These are phyloP conservation scores for Aelia acuminata DNA, from an alignment of 2,888 invertebrate genomes.

Conservation along the genomic window DNA sequence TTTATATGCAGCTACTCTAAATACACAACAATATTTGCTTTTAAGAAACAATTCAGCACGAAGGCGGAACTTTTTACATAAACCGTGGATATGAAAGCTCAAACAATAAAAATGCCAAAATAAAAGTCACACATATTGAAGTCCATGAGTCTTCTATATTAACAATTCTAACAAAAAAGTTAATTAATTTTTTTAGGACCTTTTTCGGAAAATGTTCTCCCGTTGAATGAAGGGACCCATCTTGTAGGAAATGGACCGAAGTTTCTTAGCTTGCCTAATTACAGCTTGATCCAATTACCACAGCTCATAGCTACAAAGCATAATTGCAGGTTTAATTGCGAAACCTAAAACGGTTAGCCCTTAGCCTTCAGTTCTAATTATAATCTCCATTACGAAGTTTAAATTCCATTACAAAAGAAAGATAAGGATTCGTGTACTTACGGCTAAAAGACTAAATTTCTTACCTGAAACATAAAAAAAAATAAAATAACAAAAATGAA, in stretches of 20 bases:
- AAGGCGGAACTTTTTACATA: neutral
- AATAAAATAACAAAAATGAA: neutral
- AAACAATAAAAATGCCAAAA: too few species aligned
- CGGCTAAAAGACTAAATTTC: neutral
- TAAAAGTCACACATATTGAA: neutral
- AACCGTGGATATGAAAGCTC: too few species aligned
- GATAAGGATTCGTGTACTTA: neutral
- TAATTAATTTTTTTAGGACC: neutral
- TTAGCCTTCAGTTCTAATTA: neutral
- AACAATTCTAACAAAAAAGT: neutral
- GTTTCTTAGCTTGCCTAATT: constrained; percentile 27
- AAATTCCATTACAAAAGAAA: neutral
- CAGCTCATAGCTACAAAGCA: constrained; percentile 6
- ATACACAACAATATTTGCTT: too few species aligned
- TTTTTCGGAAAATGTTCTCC: neutral
- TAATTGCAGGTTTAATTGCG: constrained; percentile 45
- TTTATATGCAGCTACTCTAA: too few species aligned
- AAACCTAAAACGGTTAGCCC: constrained; percentile 25
- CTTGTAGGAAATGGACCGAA: neutral
- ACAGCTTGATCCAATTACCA: constrained; percentile 30
- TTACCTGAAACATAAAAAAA: neutral
- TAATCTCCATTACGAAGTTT: constrained; percentile 1
- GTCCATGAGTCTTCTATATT: neutral
- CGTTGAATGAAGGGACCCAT: neutral
- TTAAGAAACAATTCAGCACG: too few species aligned